Evolutionary conservation across 2,888 invertebrate species (phyloP), one percentile per base, ranked within the genome.

Genomic region (Orthonevra nobilis): DNA sequence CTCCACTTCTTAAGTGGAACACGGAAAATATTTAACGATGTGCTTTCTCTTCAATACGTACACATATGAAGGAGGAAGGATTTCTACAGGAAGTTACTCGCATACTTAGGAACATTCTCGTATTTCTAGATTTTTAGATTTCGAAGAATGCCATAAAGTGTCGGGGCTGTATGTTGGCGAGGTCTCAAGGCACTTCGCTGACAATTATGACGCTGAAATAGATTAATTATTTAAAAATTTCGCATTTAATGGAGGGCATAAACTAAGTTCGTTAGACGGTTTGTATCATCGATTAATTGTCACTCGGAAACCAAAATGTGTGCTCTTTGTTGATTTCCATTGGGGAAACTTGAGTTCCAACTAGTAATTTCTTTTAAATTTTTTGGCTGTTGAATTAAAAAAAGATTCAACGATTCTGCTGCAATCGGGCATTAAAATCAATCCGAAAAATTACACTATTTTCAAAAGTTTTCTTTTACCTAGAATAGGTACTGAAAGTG

Each of bases 11-110:
- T 42, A 56, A 66, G 64, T 72, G 64, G 54, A 72, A 56, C 64
- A 56, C 32, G 54, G 70, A 64, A 72, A 72, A 72, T 72, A 72
- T 72, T 72, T 48, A 72, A 72, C 64, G 72, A 64, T 64, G 50
- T 72, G 56, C 48, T 56, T 72, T 63, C 56, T 40, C 56, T 42
- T n/a, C n/a, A n/a, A n/a, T n/a, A n/a, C n/a, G n/a, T n/a, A n/a
- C n/a, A n/a, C n/a, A n/a, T n/a, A n/a, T n/a, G n/a, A n/a, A n/a
- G n/a, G n/a, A n/a, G n/a, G 10, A 40, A 10, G 40, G 40, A 20
- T 12, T 19, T 30, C 7, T 42, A 40, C 19, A 54, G 20, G 42
- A 15, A 52, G 26, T 26, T 26, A 44, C 38, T 30, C 20, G 10
- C n/a, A n/a, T n/a, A n/a, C n/a, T n/a, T n/a, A n/a, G n/a, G n/a